Base-by-base conservation (phyloP, 2,113 vertebrate species). In the Ginglymostoma cirratum region DNA sequence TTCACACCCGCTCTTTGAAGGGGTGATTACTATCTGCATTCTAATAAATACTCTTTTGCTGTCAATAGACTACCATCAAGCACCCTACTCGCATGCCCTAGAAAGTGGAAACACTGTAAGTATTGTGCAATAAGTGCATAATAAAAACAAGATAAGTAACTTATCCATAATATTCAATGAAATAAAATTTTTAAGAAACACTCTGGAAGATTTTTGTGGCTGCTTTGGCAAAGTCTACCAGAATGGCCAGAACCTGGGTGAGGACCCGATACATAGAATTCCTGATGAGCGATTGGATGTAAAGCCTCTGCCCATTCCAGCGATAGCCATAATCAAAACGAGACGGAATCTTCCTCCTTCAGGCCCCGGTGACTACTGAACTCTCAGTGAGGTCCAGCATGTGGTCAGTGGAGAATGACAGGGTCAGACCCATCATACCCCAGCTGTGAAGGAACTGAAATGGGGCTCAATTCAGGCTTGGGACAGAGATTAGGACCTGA, bases 61-160 rank as follows among this genome's bases (percentile, higher is more conserved):
- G 87, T 83, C 96, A 14, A 96, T 96, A 55, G 96, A 96, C 48
- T 96, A 96, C 96, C 61, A 96, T 69, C 90, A 94, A n/a, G 96
- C 96, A 76, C 96, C 96, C 2, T 96, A 96, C 34, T 76, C 86
- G 42, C 90, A 94, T 34, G 69, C 89, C 61, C 65, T 96, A 76
- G 89, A 96, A 76, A 67, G 42, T 30, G 96, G 96, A 48, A 96
- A 96, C 92, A 96, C 96, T 52, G 96, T 96, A 96, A 70, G 96
- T 96, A 87, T 70, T 72, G 69, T 17, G 12, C 23, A 21, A 72
- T 72, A 95, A 95, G 42, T 23, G 34, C 67, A 94, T 67, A 38
- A 83, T 45, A 45, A 83, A 45, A 2, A 52, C 23, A 90, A 90
- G 52, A 27, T 61, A 66, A 67, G 61, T 93, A 5, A 93, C n/a